A percentile compares a stretch with the other conserved stretches of the same genome.
Conservation (phyloP, 1,140 invertebrate species). For the silkworm (Bombyx mori) region DNA sequence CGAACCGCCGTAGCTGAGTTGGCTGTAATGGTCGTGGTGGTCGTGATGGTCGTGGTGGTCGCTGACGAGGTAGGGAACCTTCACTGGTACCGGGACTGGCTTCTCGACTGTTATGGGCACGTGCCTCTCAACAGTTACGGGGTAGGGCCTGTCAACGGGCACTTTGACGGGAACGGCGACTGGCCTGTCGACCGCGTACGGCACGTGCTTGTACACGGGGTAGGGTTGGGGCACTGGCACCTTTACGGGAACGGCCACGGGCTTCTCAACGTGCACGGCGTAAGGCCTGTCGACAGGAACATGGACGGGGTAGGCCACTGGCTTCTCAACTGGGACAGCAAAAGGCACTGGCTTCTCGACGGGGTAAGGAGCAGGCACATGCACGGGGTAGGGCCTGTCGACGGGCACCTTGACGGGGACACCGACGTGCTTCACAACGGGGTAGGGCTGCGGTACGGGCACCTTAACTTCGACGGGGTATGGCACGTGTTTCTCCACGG, state of each 20-base stretch:
- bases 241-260: constrained; percentile 3
- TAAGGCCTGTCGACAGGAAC: constrained; percentile 66
- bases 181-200: constrained; percentile 75
- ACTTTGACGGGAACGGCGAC: constrained; percentile 76
- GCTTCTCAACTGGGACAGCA: constrained; percentile 72
- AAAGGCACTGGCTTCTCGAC: constrained; percentile 74
- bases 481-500: constrained; percentile 76
- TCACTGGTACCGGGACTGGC: constrained; percentile 70
- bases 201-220: constrained; percentile 73
- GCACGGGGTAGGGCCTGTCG: constrained; percentile 75
- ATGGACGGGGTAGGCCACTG: constrained; percentile 75
- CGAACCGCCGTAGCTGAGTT: constrained; percentile 48
- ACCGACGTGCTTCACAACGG: constrained; percentile 70
- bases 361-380: constrained; percentile 75
- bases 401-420: constrained; percentile 72
- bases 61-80: constrained; percentile 59
- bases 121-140: constrained; percentile 69
- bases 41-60: constrained; percentile 26
- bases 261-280: constrained; percentile 72
- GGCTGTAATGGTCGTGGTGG: constrained; percentile 33
- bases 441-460: constrained; percentile 73
- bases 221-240: constrained; percentile 71
- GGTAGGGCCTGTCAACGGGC: constrained; percentile 74
- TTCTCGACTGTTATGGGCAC: constrained; percentile 67
- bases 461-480: constrained; percentile 75